phyloP scores from a whole-genome alignment of 2,888 invertebrate genomes.

The Cataglyphis livida region DNA sequence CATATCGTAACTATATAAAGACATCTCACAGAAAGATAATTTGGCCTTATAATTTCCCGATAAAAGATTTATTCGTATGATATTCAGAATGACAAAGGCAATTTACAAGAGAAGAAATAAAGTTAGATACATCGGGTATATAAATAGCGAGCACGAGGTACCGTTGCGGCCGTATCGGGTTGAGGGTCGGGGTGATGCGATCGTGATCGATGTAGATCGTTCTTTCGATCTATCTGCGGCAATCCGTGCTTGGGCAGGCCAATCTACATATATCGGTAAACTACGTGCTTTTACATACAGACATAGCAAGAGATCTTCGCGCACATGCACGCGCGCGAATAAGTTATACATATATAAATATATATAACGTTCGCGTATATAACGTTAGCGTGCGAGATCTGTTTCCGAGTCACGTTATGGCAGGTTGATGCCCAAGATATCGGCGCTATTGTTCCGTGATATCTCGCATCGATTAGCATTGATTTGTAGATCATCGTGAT shows the following conservation, averaged over 20 bases:
- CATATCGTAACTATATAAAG: not conserved
- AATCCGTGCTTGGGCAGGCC: constrained; percentile 69
- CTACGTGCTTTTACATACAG: constrained; percentile 27
- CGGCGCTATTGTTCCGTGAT: constrained; percentile 72
- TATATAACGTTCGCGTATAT: constrained; percentile 43
- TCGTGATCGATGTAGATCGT: constrained; percentile 84
- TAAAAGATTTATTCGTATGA: constrained; percentile 6
- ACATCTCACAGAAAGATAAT: constrained; percentile 17
- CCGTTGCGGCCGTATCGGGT: constrained; percentile 75
- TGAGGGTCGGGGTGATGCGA: constrained; percentile 78
- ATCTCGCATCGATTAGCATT: constrained; percentile 80
- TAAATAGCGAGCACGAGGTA: constrained; percentile 74
- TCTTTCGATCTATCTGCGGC: constrained; percentile 78
- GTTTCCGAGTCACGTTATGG: constrained; percentile 83
- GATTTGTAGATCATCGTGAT: constrained; percentile 80
- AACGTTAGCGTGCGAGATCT: constrained; percentile 61
- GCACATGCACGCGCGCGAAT: constrained; percentile 23
- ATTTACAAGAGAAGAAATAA: constrained; percentile 52
- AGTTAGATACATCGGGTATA: constrained; percentile 52
- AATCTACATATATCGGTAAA: constrained; percentile 47
- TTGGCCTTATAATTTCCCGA: constrained; percentile 6
- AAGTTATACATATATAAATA: constrained; percentile 49
- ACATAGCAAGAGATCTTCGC: constrained; percentile 7
- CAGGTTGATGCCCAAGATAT: constrained; percentile 80
- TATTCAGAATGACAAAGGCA: constrained; percentile 41